A percentile compares a stretch with the other conserved stretches of the same genome.
Evolutionary conservation across 1,140 invertebrate species (phyloP).

Genomic region (Drosophila kurseongensis): DNA sequence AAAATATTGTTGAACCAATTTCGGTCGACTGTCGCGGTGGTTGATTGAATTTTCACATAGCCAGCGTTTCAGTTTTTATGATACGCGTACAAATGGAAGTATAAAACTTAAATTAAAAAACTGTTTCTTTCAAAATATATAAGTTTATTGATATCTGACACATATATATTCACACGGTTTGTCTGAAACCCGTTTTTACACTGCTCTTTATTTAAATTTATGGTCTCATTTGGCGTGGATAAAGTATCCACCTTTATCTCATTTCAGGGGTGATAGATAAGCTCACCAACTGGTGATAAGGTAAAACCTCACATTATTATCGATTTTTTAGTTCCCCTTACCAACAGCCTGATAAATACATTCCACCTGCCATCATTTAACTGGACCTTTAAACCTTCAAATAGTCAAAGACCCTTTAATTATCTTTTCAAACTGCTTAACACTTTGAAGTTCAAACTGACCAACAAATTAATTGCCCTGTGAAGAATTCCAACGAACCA

Average conservation of each 20-base stretch:
- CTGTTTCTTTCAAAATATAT: neutral
- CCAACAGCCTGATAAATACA: constrained; percentile 15
- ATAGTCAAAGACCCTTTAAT: constrained; percentile 42
- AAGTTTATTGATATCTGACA: neutral
- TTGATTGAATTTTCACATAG: constrained; percentile 37
- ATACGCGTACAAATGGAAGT: neutral
- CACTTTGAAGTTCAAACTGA: constrained; percentile 36
- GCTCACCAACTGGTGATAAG: constrained; percentile 8
- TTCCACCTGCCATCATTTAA: constrained; percentile 31
- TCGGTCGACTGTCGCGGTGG: constrained; percentile 41
- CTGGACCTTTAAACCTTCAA: constrained; percentile 30
- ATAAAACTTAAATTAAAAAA: neutral
- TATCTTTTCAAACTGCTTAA: constrained; percentile 46
- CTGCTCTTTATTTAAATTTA: neutral
- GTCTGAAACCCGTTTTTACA: neutral
- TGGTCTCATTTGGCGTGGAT: neutral
- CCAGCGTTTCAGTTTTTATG: constrained; percentile 9
- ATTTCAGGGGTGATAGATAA: constrained; percentile 7
- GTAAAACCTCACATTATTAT: neutral
- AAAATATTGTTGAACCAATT: constrained; percentile 49
- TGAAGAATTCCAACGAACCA: constrained; percentile 29
- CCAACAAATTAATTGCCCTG: constrained; percentile 59
- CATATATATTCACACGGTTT: constrained; percentile 2
- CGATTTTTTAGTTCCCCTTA: neutral
- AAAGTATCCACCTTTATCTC: neutral